Percentiles rank a stretch among this genome's conserved stretches.
Evolutionary conservation across 2,797 vertebrate genomes (phyloP).

Genomic region (Bryconaethiops microstoma): DNA sequence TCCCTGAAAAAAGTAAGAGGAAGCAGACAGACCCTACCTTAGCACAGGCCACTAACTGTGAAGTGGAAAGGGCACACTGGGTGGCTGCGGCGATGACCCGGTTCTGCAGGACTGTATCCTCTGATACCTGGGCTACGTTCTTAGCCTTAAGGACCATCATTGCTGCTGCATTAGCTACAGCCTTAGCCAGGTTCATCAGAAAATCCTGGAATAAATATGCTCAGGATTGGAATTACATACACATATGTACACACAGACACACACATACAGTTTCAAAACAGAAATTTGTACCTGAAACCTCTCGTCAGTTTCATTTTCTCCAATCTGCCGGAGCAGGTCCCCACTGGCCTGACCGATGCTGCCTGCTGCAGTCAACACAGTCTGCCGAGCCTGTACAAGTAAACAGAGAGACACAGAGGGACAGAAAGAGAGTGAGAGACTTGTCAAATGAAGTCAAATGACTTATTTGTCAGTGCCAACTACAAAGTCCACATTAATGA

Average conservation of each 20-base stretch:
- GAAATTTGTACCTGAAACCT: conserved; percentile 87
- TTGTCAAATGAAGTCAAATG: too few relatives aligned
- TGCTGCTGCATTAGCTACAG: conserved; percentile 97
- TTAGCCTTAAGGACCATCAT: conserved; percentile 98
- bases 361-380: conserved; percentile 94
- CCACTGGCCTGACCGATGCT: conserved; percentile 98
- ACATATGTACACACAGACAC: too few relatives aligned
- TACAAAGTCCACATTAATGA: too few relatives aligned
- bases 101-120: conserved; percentile 94
- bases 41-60: conserved; percentile 97
- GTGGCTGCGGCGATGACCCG: conserved; percentile 96
- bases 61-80: conserved; percentile 96
- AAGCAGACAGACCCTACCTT: too few relatives aligned
- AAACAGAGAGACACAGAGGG: too few relatives aligned
- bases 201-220: conserved; percentile 92
- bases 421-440: too few relatives aligned
- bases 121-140: conserved; percentile 96
- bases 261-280: neutral
- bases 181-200: conserved; percentile 98
- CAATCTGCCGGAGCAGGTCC: conserved; percentile 94
- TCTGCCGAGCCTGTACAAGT: conserved; percentile 90
- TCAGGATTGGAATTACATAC: too few relatives aligned
- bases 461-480: too few relatives aligned
- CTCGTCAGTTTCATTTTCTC: conserved; percentile 96
- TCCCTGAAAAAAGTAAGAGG: neutral